Base-by-base conservation (phyloP, 1,140 invertebrate species). In the Drosophila melanica region DNA sequence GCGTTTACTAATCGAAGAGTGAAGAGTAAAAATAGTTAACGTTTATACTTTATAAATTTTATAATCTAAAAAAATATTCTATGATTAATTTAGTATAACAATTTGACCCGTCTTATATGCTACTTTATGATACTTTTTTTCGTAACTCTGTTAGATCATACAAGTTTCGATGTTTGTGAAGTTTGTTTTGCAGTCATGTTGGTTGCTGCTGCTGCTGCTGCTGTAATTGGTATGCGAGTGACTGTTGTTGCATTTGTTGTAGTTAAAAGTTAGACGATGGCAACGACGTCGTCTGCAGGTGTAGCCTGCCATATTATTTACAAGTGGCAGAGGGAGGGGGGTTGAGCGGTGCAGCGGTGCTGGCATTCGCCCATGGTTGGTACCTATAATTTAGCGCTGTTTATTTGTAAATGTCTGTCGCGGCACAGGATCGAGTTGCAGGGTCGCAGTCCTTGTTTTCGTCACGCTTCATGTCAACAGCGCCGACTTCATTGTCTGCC, bases 351-450 rank as follows among this genome's bases (percentile, higher is more conserved):
- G 60, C 39, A 33, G 51, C 37, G 47, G 70, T 16, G 16, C 30
- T 54, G 20, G 57, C 45, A 60, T 63, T 54, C 75, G 53, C 76
- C 73, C 77, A 79, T 51, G 63, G 63, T n/a, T n/a, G 75, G 77
- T 71, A 80, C 75, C 77, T 80, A 80, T 80, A 80, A 80, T 80
- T 80, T 80, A 80, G 75, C 77, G 71, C 77, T 77, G 77, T 80
- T 80, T 80, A 80, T 80, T 80, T 80, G 77, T 80, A 77, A 80
- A 80, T 77, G 77, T 80, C 77, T 80, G 75, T 66, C 58, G 66
- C 39, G 62, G 47, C n/a, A 45, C 44, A 33, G 63, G 53, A 79
- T 79, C 70, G 27, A 79, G 73, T 79, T 76, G 62, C 73, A 75
- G 60, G 65, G 60, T 58, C 39, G 73, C 30, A 44, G 48, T 71